These are phyloP conservation scores for Terebella lapidaria DNA, from an alignment of 2,888 invertebrate species.

Conservation along the genomic window DNA sequence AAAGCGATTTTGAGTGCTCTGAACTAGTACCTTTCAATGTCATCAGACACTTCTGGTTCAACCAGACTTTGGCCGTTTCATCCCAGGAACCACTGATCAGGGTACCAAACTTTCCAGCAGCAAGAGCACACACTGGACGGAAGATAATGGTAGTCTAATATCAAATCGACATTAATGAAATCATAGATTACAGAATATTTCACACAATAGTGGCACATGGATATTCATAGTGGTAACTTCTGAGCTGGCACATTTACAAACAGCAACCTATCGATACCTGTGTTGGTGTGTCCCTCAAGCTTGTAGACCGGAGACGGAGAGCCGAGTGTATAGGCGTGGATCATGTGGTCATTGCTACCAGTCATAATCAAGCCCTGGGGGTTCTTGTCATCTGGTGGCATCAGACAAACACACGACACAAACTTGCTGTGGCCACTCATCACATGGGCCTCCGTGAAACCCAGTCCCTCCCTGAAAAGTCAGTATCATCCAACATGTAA, in stretches of 20 bases:
- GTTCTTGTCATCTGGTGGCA: constrained; percentile 66
- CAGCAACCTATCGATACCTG: constrained; percentile 56
- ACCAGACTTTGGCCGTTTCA: constrained; percentile 79
- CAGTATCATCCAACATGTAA: too few relatives aligned
- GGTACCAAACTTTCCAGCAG: constrained; percentile 56
- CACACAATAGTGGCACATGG: too few relatives aligned
- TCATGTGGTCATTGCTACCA: constrained; percentile 81
- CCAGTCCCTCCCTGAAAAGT: constrained; percentile 48
- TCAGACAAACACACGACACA: constrained; percentile 73
- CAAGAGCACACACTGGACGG: constrained; percentile 57
- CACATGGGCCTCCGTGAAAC: constrained; percentile 37
- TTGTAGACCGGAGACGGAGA: constrained; percentile 66
- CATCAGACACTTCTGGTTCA: constrained; percentile 57
- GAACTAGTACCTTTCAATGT: constrained; percentile 56
- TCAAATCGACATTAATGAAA: background rate
- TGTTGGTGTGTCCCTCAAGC: constrained; percentile 73
- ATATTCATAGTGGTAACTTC: too few relatives aligned
- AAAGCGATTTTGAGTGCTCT: background rate
- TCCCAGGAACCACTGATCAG: constrained; percentile 91
- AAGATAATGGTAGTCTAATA: too few relatives aligned
- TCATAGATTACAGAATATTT: too few relatives aligned
- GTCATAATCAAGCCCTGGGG: constrained; percentile 78
- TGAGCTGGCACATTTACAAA: too few relatives aligned
- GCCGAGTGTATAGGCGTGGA: constrained; percentile 72
- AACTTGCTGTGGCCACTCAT: constrained; percentile 75